Conservation (phyloP, 2,888 invertebrate genomes). For the Brenthis hecate region DNA sequence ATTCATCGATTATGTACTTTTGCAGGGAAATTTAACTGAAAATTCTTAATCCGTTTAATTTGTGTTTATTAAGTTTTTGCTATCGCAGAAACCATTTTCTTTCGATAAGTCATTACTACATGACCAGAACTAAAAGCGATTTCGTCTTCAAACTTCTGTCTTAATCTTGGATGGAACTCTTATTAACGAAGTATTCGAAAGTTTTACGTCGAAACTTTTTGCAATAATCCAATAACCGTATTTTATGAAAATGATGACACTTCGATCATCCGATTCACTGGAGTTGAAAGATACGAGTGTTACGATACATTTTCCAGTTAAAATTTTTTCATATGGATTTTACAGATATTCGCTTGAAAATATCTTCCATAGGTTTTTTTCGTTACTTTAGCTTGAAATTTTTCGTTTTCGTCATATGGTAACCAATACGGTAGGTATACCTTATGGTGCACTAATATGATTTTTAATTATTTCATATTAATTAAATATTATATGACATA, state of each 20-base stretch:
- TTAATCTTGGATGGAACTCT: conserved; percentile 2
- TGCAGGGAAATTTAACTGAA: too few species aligned
- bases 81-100: neutral
- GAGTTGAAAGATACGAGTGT: neutral
- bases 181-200: conserved; percentile 3
- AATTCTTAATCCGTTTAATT: too few species aligned
- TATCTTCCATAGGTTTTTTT: too few species aligned
- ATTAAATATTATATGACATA: neutral
- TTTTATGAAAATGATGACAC: conserved; percentile 9
- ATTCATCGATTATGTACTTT: too few species aligned
- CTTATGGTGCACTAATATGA: too few species aligned
- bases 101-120: neutral
- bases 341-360: neutral
- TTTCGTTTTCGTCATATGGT: too few species aligned
- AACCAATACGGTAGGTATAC: too few species aligned
- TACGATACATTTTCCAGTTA: conserved; percentile 3
- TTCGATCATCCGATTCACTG: conserved; percentile 4
- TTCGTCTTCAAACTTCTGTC: neutral
- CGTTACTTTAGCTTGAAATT: neutral
- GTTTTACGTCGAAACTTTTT: conserved; percentile 1
- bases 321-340: neutral
- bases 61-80: too few species aligned
- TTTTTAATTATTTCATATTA: too few species aligned
- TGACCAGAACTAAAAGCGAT: neutral
- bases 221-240: conserved; percentile 9